Percentiles rank a stretch among this genome's conserved stretches.
phyloP scores from a whole-genome alignment of 2,797 vertebrate genomes.

The Hyperoplus immaculatus region DNA sequence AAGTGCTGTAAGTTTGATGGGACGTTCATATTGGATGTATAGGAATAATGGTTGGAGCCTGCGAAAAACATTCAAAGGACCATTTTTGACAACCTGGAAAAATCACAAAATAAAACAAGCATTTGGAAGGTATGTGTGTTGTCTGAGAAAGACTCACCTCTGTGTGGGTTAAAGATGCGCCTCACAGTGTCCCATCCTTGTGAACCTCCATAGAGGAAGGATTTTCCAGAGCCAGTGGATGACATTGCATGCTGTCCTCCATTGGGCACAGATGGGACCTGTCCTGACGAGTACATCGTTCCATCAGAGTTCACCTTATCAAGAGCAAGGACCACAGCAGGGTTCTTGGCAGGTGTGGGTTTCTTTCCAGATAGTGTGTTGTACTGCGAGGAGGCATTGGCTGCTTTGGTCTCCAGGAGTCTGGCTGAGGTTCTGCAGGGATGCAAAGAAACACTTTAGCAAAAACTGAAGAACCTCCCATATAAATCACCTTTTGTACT shows the following conservation, averaged over 20 bases:
- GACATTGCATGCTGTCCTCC: conserved; percentile 85
- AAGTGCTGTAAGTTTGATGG: conserved; percentile 85
- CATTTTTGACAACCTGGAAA: not conserved
- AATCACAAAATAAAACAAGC: conserved; percentile 5
- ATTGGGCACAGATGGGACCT: conserved; percentile 75
- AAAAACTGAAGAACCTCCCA: not conserved
- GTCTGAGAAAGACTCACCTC: conserved; percentile 70
- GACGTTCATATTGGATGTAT: conserved; percentile 72
- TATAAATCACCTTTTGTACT: conserved; percentile 8
- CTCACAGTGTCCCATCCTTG: conserved; percentile 85
- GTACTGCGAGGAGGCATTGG: conserved; percentile 78
- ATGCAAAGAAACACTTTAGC: conserved; percentile 33
- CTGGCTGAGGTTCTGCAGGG: conserved; percentile 90
- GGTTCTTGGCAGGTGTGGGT: conserved; percentile 76
- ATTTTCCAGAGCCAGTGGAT: conserved; percentile 78
- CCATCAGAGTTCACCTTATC: conserved; percentile 86
- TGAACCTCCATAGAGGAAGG: conserved; percentile 55
- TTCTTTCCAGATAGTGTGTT: conserved; percentile 81
- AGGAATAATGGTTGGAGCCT: conserved; percentile 82
- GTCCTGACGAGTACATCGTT: conserved; percentile 77
- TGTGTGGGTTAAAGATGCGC: conserved; percentile 85
- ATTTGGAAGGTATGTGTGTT: not conserved
- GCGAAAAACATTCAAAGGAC: conserved; percentile 22
- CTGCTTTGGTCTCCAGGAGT: conserved; percentile 88
- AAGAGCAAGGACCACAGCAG: conserved; percentile 89